A percentile compares a stretch with the other conserved stretches of the same genome.
Conservation (phyloP, 2,113 vertebrate species). For the Rhipidura dahli region DNA sequence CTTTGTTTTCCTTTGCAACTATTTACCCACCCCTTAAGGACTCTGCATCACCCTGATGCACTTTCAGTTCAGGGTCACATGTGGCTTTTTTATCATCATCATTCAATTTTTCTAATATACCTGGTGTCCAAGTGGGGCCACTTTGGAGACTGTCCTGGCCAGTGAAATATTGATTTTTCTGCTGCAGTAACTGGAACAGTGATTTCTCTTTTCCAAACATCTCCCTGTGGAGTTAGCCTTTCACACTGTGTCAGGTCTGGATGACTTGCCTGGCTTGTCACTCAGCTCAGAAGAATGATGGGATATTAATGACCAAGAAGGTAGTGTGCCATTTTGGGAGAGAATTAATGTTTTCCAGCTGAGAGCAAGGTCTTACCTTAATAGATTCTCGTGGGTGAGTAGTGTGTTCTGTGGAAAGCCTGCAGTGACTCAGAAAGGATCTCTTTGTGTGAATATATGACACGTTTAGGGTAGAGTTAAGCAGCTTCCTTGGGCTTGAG, state of each 20-base stretch:
- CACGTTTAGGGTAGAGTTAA: constrained; percentile 4
- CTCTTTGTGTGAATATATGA: not conserved
- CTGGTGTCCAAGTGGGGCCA: not conserved
- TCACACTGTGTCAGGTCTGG: not conserved
- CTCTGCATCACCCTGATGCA: not conserved
- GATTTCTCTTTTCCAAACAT: not conserved
- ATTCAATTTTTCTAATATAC: not conserved
- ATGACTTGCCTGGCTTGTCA: not conserved
- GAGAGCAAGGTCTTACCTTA: constrained; percentile 25
- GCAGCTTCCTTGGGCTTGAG: not conserved
- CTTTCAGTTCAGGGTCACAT: not conserved
- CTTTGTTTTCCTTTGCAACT: constrained; percentile 12
- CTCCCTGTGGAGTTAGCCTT: not conserved
- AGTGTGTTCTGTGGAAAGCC: not conserved
- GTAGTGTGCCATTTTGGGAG: not conserved
- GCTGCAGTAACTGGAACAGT: not conserved
- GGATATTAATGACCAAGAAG: constrained; percentile 15
- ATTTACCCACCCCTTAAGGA: not conserved
- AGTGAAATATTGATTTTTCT: not conserved
- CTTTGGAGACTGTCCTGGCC: not conserved
- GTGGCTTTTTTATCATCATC: not conserved
- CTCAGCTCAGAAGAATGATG: constrained; percentile 2
- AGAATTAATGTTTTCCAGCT: constrained; percentile 24
- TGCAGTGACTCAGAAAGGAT: not conserved
- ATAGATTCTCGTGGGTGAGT: not conserved